Evolutionary conservation across 1,140 invertebrate species (phyloP).

Genomic region (Diorhabda carinulata): DNA sequence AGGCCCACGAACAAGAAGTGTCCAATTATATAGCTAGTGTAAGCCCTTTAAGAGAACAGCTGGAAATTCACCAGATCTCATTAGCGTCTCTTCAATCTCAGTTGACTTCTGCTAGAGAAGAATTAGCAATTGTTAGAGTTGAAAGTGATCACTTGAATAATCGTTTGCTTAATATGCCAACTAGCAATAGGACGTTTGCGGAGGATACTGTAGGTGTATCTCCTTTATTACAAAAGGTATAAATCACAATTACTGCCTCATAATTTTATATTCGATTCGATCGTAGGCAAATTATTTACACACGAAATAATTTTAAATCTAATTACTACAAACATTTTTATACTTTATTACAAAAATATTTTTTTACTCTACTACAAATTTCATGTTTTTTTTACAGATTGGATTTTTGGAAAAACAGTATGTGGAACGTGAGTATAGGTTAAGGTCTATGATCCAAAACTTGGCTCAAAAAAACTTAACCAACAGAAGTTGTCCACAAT

Average conservation of each 20-base stretch:
- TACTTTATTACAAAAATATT: neutral
- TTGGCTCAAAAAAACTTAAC: slow-evolving; percentile 44
- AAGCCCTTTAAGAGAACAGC: slow-evolving; percentile 54
- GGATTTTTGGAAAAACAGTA: slow-evolving; percentile 46
- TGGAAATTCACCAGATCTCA: slow-evolving; percentile 53
- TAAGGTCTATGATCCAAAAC: slow-evolving; percentile 44
- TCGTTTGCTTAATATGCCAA: slow-evolving; percentile 33
- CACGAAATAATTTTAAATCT: too few relatives aligned
- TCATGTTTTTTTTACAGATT: slow-evolving; percentile 37
- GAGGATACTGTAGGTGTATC: slow-evolving; percentile 21
- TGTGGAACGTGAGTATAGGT: slow-evolving; percentile 46
- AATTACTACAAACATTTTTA: too few relatives aligned
- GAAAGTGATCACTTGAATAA: slow-evolving; percentile 58
- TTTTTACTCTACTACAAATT: neutral
- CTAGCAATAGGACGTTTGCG: slow-evolving; percentile 4
- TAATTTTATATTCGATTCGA: too few relatives aligned
- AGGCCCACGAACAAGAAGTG: slow-evolving; percentile 72
- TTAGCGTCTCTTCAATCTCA: slow-evolving; percentile 56
- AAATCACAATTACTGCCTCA: neutral
- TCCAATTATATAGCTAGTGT: slow-evolving; percentile 57
- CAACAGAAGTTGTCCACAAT: slow-evolving; percentile 44
- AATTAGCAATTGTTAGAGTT: slow-evolving; percentile 53
- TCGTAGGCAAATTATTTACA: too few relatives aligned
- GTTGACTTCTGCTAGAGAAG: slow-evolving; percentile 53
- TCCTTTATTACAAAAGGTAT: slow-evolving; percentile 25